Base-by-base conservation (phyloP, 2,888 invertebrate species). In the Rhamphomyia laevipes region DNA sequence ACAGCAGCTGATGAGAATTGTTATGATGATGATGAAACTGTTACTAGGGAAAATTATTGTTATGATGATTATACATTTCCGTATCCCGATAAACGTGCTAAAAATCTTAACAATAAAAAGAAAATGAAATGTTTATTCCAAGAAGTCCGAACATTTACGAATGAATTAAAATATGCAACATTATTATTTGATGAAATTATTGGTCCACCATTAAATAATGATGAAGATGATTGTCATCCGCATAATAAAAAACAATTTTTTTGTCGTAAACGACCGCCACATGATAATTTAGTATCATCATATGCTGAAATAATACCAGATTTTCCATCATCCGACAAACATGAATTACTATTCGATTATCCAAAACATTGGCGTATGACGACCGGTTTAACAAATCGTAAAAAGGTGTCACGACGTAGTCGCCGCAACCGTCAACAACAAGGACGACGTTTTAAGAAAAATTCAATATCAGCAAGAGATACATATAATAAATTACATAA, bases 51-150 rank as follows among this genome's bases (percentile, higher is more conserved):
- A 30, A 45, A 42, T n/a, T n/a, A 23, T 11, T 45, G 21, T 11
- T 45, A 52, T n/a, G n/a, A 45, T n/a, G 50, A 54, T 50, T 57
- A 51, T 27, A 51, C 46, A 17, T 61, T 61, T 41, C 60, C 60
- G 4, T 53, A 59, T 51, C 60, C 60, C 1, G 60, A 61, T 49
- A 61, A 58, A 55, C 45, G 60, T 4, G 41, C n/a, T 12, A 46
- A 21, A 7, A 43, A 33, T 13, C 43, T 31, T 13, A 55, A 50
- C 42, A 56, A 53, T 12, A 55, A 55, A 31, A 58, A 59, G 41
- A 54, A 56, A 33, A 50, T 51, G 1, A 53, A 55, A 48, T 58
- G 55, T 30, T 50, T 57, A 21, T 58, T 58, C 23, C 59, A 59
- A 23, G 60, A 61, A 47, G 57, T 61, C 9, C 55, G 60, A 7